Evolutionary conservation across 1,140 invertebrate genomes (phyloP).

Genomic region (Drosophila bipectinata): DNA sequence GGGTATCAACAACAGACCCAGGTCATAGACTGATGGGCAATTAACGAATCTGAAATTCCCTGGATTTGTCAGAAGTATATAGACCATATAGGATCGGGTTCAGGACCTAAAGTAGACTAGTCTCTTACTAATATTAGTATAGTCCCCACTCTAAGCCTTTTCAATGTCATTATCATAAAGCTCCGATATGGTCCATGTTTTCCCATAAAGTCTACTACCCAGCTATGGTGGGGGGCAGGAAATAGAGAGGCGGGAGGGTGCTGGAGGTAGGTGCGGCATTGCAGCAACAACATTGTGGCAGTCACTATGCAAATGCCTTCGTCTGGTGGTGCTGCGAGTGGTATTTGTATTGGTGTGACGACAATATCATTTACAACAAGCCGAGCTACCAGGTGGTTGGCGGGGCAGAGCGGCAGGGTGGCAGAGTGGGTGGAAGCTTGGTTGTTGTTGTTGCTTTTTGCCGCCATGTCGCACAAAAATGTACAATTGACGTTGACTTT

Average conservation of each 20-base stretch:
- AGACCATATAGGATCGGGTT: no score
- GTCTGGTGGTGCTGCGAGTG: constrained; percentile 17
- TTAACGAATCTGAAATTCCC: neutral
- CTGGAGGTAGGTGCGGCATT: neutral
- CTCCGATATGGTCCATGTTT: constrained; percentile 10
- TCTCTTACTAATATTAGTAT: no score
- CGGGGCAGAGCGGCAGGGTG: no score
- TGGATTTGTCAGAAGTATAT: neutral
- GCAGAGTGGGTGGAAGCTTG: constrained; percentile 4
- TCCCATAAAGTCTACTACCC: constrained; percentile 29
- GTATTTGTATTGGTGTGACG: constrained; percentile 58
- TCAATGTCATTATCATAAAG: constrained; percentile 42
- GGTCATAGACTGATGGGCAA: neutral
- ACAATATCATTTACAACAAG: constrained; percentile 78
- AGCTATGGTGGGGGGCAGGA: constrained; percentile 11
- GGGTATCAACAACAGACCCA: neutral
- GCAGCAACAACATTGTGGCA: constrained; percentile 36
- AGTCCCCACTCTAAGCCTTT: neutral
- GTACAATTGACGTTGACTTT: constrained; percentile 67
- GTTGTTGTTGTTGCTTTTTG: constrained; percentile 58
- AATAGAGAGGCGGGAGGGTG: neutral
- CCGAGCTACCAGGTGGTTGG: constrained; percentile 39
- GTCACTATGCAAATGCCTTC: constrained; percentile 59
- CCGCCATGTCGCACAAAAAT: constrained; percentile 73
- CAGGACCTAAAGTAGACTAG: no score